These are phyloP conservation scores for Stichodactyla helianthus DNA, from an alignment of 64 coral and sea anemone genomes.

Conservation along the genomic window DNA sequence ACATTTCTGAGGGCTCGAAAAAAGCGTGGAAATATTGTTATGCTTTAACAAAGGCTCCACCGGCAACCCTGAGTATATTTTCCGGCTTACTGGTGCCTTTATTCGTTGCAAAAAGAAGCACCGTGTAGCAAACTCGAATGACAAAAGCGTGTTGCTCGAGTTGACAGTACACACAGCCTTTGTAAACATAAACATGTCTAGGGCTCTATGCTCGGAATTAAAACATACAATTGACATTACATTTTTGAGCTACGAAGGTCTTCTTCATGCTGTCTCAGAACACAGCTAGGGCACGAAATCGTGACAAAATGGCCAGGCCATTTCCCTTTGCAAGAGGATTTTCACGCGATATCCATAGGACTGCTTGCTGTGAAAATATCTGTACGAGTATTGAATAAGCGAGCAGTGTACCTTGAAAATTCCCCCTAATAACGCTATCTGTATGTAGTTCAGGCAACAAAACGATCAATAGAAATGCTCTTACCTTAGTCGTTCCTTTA, in stretches of 20 bases:
- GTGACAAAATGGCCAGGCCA: slow-evolving; percentile 12
- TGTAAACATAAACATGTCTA: slow-evolving; percentile 28
- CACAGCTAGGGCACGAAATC: neutral
- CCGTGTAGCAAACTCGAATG: neutral
- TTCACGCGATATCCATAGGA: slow-evolving; percentile 17
- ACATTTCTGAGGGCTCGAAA: neutral
- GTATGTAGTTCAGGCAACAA: neutral
- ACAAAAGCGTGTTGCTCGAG: slow-evolving; percentile 5
- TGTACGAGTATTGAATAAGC: neutral
- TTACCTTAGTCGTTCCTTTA: slow-evolving; percentile 16
- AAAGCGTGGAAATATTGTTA: neutral
- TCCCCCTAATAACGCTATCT: neutral
- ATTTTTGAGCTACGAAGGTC: neutral
- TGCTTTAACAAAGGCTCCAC: neutral
- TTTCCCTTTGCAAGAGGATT: neutral
- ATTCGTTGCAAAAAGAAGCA: neutral
- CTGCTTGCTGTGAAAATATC: slow-evolving; percentile 23
- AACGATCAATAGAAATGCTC: neutral
- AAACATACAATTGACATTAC: neutral
- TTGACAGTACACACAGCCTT: slow-evolving; percentile 13
- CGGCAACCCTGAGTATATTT: slow-evolving; percentile 1
- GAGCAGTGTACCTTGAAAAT: slow-evolving; percentile 29
- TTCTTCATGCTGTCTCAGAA: neutral
- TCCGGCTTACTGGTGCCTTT: slow-evolving; percentile 11
- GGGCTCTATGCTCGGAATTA: neutral